Base-by-base conservation (phyloP, 2,888 invertebrate species). In the Griposia aprilina region DNA sequence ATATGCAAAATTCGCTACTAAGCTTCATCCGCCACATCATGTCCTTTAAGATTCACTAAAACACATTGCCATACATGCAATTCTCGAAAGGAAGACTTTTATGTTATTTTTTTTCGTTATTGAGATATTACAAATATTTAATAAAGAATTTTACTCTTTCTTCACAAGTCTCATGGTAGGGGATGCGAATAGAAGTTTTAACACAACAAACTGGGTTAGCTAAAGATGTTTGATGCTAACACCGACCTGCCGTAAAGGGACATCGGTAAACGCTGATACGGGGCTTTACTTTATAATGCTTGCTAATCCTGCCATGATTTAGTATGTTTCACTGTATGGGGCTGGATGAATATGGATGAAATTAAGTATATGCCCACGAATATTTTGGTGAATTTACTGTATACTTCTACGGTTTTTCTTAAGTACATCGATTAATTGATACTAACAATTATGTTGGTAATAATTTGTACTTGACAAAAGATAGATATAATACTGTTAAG, bases 131-230 rank as follows among this genome's bases (percentile, higher is more conserved):
- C 23, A 62, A 62, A 62, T 36, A 5, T 11, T 20, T 62, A 36
- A 62, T 30, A 1, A 23, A 36, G 20, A 62, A 23, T 0, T 62
- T 23, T 36, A 55, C 2, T 55, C 30, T 30, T 55, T 15, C n/a
- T 20, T 76, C 62, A 72, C 52, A 71, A 77, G 23, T 71, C 70
- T 57, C 30, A 23, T 88, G 77, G 93, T 94, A 93, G 88, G 90
- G 92, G 92, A 74, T 66, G 80, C 65, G 84, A 90, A 90, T 90
- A 77, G 71, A 74, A 81, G 80, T 89, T 90, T 91, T 90, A 92
- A 91, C 90, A 93, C 91, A 91, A 92, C 92, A 93, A 93, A 93
- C 92, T 93, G 88, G 92, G 94, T 93, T 93, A 93, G 86, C 86
- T 88, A 86, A 91, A 92, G 91, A 91, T 90, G 91, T 92, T 91